Base-by-base conservation (phyloP, 1,140 invertebrate species). In the Procambarus clarkii region DNA sequence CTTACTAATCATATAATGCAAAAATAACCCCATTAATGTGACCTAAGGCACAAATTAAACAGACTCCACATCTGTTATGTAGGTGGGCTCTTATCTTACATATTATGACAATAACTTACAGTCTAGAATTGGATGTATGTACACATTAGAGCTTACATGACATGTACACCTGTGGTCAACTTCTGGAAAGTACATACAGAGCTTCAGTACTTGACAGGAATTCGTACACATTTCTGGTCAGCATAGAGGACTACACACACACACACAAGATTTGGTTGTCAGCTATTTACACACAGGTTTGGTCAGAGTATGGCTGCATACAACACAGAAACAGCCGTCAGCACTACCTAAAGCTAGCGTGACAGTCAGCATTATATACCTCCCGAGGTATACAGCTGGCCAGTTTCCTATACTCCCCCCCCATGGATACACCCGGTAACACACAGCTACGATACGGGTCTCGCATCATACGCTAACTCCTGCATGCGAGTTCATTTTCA, bases 141-240 rank as follows among this genome's bases (percentile, higher is more conserved):
- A 81, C 79, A 81, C 79, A 54, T 24, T 54, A 81, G 54, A 34
- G 50, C 58, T 81, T 54, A 81, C 79, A 54, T 81, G 34, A 58
- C 78, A 81, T 81, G 48, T 81, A 81, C 79, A 81, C 79, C 79
- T 54, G 24, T 81, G 48, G 48, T 81, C 79, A 15, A 34, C 79
- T 81, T 81, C 54, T 54, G 18, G 15, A 54, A 48, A 81, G 79
- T 81, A 81, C 79, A 81, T 81, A 81, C 79, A 81, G 48, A 81
- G 79, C 48, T 81, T 54, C 46, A 21, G 48, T 45, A 58, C n/a
- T 81, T 58, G 21, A 81, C 79, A 58, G 48, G 54, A 50, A 81
- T 58, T n/a, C 21, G 48, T 81, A 81, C 79, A 81, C 18, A 21
- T 81, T 3, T 58, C 48, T 54, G 24, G 79, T 24, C 69, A 74